phyloP scores from a whole-genome alignment of 1,140 invertebrate species.

The Neotoxoptera formosana region DNA sequence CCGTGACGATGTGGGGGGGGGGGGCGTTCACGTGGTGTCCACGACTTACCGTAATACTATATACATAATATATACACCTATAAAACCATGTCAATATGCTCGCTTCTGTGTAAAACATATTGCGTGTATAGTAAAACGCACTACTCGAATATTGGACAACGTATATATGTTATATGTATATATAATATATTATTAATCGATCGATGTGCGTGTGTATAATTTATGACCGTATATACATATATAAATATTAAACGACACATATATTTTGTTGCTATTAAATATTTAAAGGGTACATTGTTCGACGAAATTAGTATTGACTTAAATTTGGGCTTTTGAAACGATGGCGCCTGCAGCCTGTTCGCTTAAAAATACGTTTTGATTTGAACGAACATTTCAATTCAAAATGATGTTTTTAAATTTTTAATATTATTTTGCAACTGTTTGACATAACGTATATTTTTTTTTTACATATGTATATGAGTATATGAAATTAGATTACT shows the following conservation, averaged over 20 bases:
- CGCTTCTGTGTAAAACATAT: background rate
- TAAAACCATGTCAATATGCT: background rate
- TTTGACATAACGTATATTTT: background rate
- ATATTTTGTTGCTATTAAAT: background rate
- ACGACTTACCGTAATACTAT: background rate
- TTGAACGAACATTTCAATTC: background rate
- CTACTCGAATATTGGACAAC: background rate
- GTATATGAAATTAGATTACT: background rate
- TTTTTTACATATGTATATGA: background rate
- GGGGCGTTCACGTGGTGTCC: background rate
- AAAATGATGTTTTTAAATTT: background rate
- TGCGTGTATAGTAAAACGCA: background rate
- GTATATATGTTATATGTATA: no score
- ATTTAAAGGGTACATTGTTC: background rate
- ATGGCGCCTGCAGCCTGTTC: background rate
- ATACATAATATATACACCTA: background rate
- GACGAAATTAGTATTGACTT: background rate
- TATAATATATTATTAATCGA: background rate
- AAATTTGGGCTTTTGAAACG: background rate
- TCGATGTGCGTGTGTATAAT: background rate
- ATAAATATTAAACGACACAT: background rate
- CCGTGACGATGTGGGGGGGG: background rate
- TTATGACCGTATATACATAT: background rate
- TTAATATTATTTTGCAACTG: background rate
- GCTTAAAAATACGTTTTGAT: background rate